These are phyloP conservation scores for Tetragnatha montana DNA, from an alignment of 2,888 invertebrate species.

Conservation along the genomic window DNA sequence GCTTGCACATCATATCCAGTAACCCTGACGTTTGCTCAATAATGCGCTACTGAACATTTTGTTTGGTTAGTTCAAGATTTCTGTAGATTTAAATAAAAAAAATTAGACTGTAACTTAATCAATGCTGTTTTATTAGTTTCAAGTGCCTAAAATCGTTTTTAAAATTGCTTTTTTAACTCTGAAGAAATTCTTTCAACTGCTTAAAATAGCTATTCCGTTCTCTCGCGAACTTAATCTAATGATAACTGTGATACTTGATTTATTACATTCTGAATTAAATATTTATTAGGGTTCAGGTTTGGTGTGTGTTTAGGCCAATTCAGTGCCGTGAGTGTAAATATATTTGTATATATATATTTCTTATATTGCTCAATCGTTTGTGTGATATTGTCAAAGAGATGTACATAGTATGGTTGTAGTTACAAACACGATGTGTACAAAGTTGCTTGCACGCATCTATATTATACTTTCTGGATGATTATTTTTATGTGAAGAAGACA, in stretches of 20 bases:
- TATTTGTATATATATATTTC: slow-evolving; percentile 57
- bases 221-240: slow-evolving; percentile 21
- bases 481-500: slow-evolving; percentile 37
- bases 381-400: slow-evolving; percentile 59
- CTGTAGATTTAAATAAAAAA: slow-evolving; percentile 4
- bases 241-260: slow-evolving; percentile 65
- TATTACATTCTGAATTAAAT: slow-evolving; percentile 17
- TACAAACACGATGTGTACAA: slow-evolving; percentile 42
- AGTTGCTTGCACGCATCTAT: slow-evolving; percentile 29
- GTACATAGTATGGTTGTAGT: slow-evolving; percentile 55
- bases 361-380: slow-evolving; percentile 67
- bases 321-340: slow-evolving; percentile 64
- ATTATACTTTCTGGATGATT: slow-evolving; percentile 24
- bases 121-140: slow-evolving; percentile 1
- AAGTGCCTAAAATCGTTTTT: slow-evolving; percentile 21
- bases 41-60: slow-evolving; percentile 3
- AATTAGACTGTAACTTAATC: not conserved
- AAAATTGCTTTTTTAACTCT: not conserved
- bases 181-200: not conserved
- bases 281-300: slow-evolving; percentile 32
- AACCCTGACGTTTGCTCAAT: slow-evolving; percentile 66
- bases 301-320: slow-evolving; percentile 34
- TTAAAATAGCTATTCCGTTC: not conserved
- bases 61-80: slow-evolving; percentile 1
- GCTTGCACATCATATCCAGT: slow-evolving; percentile 45